phyloP scores from a whole-genome alignment of 2,888 invertebrate genomes.

The Amiota minor region DNA sequence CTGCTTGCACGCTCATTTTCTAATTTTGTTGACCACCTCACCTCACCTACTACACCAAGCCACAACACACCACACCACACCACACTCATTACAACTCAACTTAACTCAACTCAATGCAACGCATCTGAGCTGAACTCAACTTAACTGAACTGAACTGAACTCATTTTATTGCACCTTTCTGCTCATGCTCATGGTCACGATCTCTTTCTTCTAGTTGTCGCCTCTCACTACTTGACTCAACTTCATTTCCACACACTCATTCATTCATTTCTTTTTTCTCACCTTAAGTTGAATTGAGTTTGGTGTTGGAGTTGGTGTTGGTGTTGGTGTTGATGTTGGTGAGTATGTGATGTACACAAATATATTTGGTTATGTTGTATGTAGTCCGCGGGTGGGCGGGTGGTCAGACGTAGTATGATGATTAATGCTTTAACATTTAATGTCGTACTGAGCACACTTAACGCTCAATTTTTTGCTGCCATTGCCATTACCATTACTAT shows the following conservation, averaged over 20 bases:
- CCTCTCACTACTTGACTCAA: no score
- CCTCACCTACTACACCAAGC: background rate
- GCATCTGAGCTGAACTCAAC: no score
- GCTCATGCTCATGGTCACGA: background rate
- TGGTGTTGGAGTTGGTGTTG: background rate
- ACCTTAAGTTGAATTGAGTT: background rate
- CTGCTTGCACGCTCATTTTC: slow-evolving; percentile 2
- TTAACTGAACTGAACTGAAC: background rate
- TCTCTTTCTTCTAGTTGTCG: no score
- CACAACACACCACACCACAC: no score
- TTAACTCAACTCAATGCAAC: no score
- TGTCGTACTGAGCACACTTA: background rate
- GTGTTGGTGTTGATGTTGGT: background rate
- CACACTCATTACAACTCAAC: no score
- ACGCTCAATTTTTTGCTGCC: no score
- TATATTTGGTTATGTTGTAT: background rate
- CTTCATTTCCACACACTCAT: background rate
- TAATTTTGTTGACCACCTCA: background rate
- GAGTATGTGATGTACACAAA: background rate
- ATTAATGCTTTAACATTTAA: slow-evolving; percentile 27
- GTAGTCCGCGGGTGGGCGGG: background rate
- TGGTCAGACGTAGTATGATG: background rate
- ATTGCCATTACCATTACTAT: no score
- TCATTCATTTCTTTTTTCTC: background rate
- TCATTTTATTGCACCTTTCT: background rate